Evolutionary conservation across 2,888 invertebrate species (phyloP), one percentile per base, ranked within the genome.

Genomic region (Pristionchus mayeri): DNA sequence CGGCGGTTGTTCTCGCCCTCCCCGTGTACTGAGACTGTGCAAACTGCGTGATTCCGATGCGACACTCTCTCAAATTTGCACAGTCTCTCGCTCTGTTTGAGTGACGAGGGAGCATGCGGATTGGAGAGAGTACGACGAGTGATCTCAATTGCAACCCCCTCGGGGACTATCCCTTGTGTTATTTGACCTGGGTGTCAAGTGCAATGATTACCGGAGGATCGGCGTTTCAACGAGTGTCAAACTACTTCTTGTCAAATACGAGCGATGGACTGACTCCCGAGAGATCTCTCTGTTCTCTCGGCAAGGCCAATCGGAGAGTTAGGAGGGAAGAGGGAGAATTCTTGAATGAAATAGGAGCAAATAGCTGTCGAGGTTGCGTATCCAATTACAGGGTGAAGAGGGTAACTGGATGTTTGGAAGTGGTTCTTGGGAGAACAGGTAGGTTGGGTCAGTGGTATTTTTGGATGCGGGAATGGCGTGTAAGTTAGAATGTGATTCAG

Each of bases 161-260:
- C 54, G n/a, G 54, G 54, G 6, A 44, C 54, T 54, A 54, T 18
- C 54, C 13, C 27, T n/a, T n/a, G n/a, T 78, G 76, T 71, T 71
- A 71, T 71, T 71, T 71, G 63, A 63, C 63, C 30, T 63, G 71
- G n/a, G 57, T 3, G 71, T 71, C 71, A 71, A 71, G 71, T 71
- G 71, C 71, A 44, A 71, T 71, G 71, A 71, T 71, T 71, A 71
- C 71, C 40, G 3, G 71, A n/a, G 48, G 67, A 21, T 71, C n/a
- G n/a, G 18, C 40, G 37, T 44, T 71, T 71, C 40, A 71, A 40
- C 67, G 3, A 21, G 11, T 40, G 40, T 1, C 37, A 37, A 37
- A 40, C 40, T 40, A 44, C 71, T 71, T n/a, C 71, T 44, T 40
- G 37, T 24, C 40, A 71, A 71, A 71, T n/a, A 40, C 34, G 21